Percentiles rank a stretch among this genome's conserved stretches.
These are phyloP conservation scores for Ochotona princeps DNA, from an alignment of 2,113 vertebrate genomes.

Conservation along the genomic window DNA sequence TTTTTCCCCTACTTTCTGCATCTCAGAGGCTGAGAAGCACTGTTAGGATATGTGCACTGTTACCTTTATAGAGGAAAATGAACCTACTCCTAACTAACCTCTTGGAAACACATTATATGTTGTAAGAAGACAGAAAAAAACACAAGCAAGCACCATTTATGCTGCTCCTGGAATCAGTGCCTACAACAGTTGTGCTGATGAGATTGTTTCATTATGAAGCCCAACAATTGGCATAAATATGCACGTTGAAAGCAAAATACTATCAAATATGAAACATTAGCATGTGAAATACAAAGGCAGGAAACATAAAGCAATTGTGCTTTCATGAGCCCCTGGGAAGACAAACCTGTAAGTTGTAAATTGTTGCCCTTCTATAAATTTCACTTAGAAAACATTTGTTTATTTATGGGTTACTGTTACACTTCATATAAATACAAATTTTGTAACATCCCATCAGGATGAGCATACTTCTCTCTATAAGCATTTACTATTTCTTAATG, in stretches of 20 bases:
- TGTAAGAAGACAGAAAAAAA: neutral
- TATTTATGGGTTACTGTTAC: too few relatives aligned
- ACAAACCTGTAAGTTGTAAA: neutral
- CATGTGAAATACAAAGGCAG: neutral
- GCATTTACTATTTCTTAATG: too few relatives aligned
- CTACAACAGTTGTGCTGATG: neutral
- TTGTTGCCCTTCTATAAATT: neutral
- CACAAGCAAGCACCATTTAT: neutral
- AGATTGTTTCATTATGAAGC: neutral
- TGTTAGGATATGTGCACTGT: neutral
- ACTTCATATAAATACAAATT: too few relatives aligned
- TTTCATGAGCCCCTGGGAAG: neutral
- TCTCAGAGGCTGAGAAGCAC: neutral
- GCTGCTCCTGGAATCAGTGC: neutral
- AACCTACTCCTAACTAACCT: neutral
- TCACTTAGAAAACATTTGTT: too few relatives aligned
- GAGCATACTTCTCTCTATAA: too few relatives aligned
- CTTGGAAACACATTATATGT: neutral
- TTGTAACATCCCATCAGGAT: too few relatives aligned
- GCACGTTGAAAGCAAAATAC: neutral
- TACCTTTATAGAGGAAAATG: neutral
- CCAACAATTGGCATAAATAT: neutral
- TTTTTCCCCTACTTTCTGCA: neutral
- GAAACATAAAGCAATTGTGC: neutral
- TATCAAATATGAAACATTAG: neutral